Conservation (phyloP, 2,888 invertebrate genomes). For the Thysanoteuthis rhombus region DNA sequence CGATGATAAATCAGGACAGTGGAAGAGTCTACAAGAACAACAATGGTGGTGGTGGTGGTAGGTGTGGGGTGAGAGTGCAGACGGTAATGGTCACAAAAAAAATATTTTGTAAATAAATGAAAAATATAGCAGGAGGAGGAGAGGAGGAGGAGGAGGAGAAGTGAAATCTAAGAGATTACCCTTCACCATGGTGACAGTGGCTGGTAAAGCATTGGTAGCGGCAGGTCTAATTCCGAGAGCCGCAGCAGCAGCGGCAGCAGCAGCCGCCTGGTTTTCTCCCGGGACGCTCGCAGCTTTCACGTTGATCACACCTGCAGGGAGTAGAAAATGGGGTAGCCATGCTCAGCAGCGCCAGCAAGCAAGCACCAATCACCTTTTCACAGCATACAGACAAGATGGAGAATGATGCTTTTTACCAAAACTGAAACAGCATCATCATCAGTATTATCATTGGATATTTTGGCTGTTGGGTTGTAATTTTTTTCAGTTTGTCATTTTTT, state of each 20-base stretch:
- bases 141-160: not conserved
- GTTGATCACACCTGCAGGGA: constrained; percentile 38
- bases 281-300: constrained; percentile 34
- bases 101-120: not conserved
- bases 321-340: not conserved
- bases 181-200: constrained; percentile 43
- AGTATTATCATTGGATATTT: too few species aligned
- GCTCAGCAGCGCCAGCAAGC: not conserved
- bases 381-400: not conserved
- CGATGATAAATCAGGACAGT: not conserved
- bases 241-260: constrained; percentile 33
- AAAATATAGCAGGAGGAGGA: not conserved
- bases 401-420: too few species aligned
- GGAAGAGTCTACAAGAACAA: not conserved
- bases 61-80: not conserved
- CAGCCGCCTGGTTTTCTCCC: constrained; percentile 32
- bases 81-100: not conserved
- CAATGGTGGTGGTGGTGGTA: too few species aligned
- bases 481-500: not conserved
- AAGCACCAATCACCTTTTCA: not conserved
- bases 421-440: not conserved
- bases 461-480: not conserved
- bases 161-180: constrained; percentile 37
- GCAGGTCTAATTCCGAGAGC: constrained; percentile 32
- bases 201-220: constrained; percentile 34